Conservation (phyloP, 2,797 vertebrate species). For the Eutrigla gurnardus region DNA sequence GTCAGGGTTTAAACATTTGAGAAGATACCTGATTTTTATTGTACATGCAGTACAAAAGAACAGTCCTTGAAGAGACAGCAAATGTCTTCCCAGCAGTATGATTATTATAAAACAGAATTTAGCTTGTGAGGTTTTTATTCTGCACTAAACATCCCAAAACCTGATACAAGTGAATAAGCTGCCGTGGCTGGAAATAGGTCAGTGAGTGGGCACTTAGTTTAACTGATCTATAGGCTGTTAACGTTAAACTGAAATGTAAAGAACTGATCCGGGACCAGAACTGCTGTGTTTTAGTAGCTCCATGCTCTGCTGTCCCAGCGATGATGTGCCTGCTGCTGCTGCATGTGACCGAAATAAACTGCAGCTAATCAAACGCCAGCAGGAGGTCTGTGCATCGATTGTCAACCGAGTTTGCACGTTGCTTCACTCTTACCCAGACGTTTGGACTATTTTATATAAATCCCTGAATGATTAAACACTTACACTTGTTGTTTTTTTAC, state of each 20-base stretch:
- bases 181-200: not conserved
- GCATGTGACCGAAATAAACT: constrained; percentile 33
- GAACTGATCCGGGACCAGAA: not conserved
- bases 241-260: not conserved
- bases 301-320: not conserved
- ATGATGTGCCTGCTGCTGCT: not conserved
- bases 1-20: not conserved
- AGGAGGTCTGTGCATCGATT: constrained; percentile 28
- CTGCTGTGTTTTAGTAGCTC: not conserved
- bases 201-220: constrained; percentile 11
- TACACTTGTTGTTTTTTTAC: not conserved
- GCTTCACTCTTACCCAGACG: rapidly evolving
- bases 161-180: not conserved
- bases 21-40: too few relatives aligned
- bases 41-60: not conserved
- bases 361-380: constrained; percentile 38
- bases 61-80: not conserved
- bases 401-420: not conserved
- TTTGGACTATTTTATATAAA: not conserved
- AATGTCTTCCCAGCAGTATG: not conserved
- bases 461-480: not conserved
- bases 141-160: not conserved
- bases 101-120: too few relatives aligned
- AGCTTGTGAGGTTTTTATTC: not conserved
- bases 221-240: not conserved